A percentile compares a stretch with the other conserved stretches of the same genome.
These are phyloP conservation scores for Macrochelys suwanniensis DNA, from an alignment of 2,797 vertebrate species.

Conservation along the genomic window DNA sequence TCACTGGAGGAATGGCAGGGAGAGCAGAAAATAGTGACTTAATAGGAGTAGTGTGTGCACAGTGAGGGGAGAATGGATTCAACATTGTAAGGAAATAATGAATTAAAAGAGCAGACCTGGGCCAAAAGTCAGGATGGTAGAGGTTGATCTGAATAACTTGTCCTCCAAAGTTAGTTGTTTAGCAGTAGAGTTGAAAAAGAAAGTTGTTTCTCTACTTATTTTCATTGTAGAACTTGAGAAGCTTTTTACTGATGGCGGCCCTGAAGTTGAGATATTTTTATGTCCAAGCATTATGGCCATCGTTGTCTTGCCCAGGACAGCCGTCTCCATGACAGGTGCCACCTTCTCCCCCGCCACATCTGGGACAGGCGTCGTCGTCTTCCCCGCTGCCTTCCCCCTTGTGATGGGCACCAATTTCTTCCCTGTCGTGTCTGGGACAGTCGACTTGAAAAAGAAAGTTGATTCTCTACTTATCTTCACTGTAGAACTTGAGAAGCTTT, in stretches of 20 bases:
- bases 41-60: background rate
- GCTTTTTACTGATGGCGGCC: background rate
- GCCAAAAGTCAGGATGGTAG: rapidly evolving
- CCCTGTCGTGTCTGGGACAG: rapidly evolving
- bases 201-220: background rate
- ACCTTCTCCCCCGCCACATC: too few species aligned
- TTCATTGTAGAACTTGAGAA: background rate
- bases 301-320: too few species aligned
- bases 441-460: too few species aligned
- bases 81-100: background rate
- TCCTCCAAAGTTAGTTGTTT: background rate
- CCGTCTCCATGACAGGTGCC: too few species aligned
- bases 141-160: background rate
- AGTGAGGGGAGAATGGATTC: background rate
- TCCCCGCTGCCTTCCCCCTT: too few species aligned
- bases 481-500: too few species aligned
- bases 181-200: background rate
- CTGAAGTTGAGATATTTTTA: background rate
- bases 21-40: background rate
- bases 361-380: too few species aligned
- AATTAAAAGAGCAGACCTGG: constrained; percentile 18
- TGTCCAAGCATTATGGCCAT: background rate
- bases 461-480: too few species aligned
- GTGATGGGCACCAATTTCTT: too few species aligned
- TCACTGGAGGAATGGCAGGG: rapidly evolving